Percentiles rank a stretch among this genome's conserved stretches.
These are phyloP conservation scores for Petrolisthes cinctipes DNA, from an alignment of 2,888 invertebrate species.

Conservation along the genomic window DNA sequence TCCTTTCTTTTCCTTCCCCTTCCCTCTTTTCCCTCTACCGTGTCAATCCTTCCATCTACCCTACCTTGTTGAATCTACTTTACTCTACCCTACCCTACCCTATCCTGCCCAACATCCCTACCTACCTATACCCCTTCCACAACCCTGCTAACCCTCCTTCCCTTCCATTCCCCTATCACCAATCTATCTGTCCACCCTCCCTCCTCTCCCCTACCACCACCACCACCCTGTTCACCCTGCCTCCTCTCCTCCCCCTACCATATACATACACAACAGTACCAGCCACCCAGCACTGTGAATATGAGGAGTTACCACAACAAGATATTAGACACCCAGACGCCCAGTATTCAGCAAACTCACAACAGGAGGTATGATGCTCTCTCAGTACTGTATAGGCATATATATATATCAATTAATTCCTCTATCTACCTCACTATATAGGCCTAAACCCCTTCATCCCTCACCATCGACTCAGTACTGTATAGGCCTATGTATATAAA, in stretches of 20 bases:
- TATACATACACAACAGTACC: neutral
- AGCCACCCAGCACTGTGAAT: slow-evolving; percentile 56
- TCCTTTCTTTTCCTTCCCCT: too few relatives aligned
- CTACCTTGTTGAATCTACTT: too few relatives aligned
- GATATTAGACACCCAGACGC: slow-evolving; percentile 63
- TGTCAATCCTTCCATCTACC: too few relatives aligned
- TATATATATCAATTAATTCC: neutral
- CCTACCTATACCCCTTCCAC: too few relatives aligned
- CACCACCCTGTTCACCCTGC: neutral
- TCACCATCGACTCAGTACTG: too few relatives aligned
- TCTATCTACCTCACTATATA: neutral
- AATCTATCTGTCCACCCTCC: neutral
- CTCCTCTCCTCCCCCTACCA: neutral
- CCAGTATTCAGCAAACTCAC: slow-evolving; percentile 43
- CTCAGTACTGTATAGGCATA: neutral
- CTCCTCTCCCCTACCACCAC: neutral
- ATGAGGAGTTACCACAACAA: slow-evolving; percentile 57
- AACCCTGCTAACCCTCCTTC: neutral
- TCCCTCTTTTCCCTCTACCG: too few relatives aligned
- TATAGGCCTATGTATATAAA: too few relatives aligned
- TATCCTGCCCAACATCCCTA: too few relatives aligned
- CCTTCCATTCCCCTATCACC: neutral
- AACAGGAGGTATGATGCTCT: slow-evolving; percentile 31
- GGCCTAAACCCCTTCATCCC: neutral
- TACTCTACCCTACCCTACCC: too few relatives aligned